Evolutionary conservation across 2,113 vertebrate genomes (phyloP).

Genomic region (Vidua chalybeata): DNA sequence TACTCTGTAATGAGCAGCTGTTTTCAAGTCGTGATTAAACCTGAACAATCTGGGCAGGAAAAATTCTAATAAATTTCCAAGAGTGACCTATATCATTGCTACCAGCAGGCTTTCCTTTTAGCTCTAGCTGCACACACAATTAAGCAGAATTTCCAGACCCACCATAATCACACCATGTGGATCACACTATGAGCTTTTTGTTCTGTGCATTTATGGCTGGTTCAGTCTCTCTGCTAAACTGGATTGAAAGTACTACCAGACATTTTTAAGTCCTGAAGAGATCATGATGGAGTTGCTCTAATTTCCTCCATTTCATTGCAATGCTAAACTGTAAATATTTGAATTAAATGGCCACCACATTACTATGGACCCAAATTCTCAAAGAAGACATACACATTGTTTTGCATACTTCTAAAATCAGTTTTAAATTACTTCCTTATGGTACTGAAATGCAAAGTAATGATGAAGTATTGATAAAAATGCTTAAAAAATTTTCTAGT

Average conservation of each 20-base stretch:
- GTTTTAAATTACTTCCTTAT: not conserved
- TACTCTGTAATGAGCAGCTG: not conserved
- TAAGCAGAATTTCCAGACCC: not conserved
- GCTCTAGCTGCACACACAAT: not conserved
- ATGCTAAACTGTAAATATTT: not conserved
- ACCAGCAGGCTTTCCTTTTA: not conserved
- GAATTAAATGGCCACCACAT: not conserved
- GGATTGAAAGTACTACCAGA: not conserved
- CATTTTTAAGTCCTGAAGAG: not conserved
- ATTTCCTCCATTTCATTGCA: not conserved
- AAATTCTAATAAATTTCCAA: not conserved
- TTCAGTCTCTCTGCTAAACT: not conserved
- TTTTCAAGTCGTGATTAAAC: not conserved
- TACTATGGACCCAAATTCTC: not conserved
- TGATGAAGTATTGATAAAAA: not conserved
- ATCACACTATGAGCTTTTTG: not conserved
- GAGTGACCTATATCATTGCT: not conserved
- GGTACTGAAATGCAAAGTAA: not conserved
- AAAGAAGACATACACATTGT: not conserved
- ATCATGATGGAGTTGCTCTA: not conserved
- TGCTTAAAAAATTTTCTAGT: not conserved
- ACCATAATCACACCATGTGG: not conserved
- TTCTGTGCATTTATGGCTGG: not conserved
- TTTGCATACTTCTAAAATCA: not conserved
- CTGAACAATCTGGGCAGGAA: not conserved